These are phyloP conservation scores for Polyodon spathula DNA, from an alignment of 2,113 vertebrate species.

Conservation along the genomic window DNA sequence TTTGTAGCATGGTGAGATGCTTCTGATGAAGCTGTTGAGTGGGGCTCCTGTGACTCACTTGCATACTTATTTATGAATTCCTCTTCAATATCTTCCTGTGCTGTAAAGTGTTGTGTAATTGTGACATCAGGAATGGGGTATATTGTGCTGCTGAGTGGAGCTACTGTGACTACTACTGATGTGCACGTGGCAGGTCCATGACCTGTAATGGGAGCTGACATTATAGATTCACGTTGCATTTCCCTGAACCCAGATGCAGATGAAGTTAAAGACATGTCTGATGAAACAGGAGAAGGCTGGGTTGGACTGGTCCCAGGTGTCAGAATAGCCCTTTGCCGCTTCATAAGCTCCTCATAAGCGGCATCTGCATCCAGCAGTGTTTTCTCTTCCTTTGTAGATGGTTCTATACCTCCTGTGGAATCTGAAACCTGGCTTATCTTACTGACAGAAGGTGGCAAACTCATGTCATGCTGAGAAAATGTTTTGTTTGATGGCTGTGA, in stretches of 20 bases:
- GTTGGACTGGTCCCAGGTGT: constrained; percentile 78
- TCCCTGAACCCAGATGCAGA: constrained; percentile 29
- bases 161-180: constrained; percentile 41
- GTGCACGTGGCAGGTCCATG: constrained; percentile 21
- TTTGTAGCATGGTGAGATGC: constrained; percentile 65
- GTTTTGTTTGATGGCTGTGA: constrained; percentile 58
- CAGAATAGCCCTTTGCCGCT: constrained; percentile 66
- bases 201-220: constrained; percentile 26
- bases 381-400: constrained; percentile 49
- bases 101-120: constrained; percentile 93
- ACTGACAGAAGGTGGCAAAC: constrained; percentile 50
- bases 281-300: constrained; percentile 45
- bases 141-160: constrained; percentile 58
- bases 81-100: constrained; percentile 83
- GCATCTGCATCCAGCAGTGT: constrained; percentile 54
- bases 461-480: constrained; percentile 61
- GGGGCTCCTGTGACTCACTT: constrained; percentile 65
- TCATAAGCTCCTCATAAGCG: constrained; percentile 65
- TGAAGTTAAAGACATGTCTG: constrained; percentile 43
- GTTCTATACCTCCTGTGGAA: constrained; percentile 55
- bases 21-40: constrained; percentile 65
- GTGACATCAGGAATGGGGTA: constrained; percentile 93
- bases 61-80: constrained; percentile 66
- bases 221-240: constrained; percentile 40
- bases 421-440: constrained; percentile 78